Percentiles rank a stretch among this genome's conserved stretches.
Conservation (phyloP, 37 sponge, comb jelly and placozoan species). For the Aplysina aerophoba region DNA sequence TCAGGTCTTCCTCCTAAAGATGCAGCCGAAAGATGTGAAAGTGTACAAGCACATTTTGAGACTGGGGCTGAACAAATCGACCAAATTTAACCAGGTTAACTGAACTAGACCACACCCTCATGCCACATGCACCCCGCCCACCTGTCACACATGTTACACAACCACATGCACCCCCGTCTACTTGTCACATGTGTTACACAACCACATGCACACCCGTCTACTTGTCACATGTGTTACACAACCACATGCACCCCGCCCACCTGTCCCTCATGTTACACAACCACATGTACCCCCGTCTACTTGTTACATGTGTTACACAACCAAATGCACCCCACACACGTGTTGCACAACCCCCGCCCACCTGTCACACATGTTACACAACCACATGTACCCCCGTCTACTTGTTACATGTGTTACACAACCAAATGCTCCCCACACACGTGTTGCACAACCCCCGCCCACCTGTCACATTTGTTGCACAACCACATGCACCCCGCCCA, state of each 20-base stretch:
- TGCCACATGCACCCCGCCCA: not conserved
- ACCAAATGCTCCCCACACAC: not conserved
- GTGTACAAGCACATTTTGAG: conserved; percentile 13
- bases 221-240: too few species aligned
- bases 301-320: too few species aligned
- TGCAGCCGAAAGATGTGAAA: conserved; percentile 1
- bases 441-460: not conserved
- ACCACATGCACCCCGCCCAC: not conserved
- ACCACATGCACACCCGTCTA: not conserved
- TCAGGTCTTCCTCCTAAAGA: conserved; percentile 15
- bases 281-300: not conserved
- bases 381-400: not conserved
- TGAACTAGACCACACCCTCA: not conserved
- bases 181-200: not conserved
- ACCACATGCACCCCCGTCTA: too few species aligned
- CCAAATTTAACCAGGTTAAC: conserved; percentile 15
- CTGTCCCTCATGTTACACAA: not conserved
- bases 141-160: not conserved
- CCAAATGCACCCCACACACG: too few species aligned
- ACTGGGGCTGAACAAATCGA: conserved; percentile 1
- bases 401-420: too few species aligned
- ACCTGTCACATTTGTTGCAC: not conserved
- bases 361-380: not conserved
- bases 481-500: not conserved
- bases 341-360: too few species aligned